Base-by-base conservation (phyloP, 1,140 invertebrate species). In the Drosophila pseudoobscura region DNA sequence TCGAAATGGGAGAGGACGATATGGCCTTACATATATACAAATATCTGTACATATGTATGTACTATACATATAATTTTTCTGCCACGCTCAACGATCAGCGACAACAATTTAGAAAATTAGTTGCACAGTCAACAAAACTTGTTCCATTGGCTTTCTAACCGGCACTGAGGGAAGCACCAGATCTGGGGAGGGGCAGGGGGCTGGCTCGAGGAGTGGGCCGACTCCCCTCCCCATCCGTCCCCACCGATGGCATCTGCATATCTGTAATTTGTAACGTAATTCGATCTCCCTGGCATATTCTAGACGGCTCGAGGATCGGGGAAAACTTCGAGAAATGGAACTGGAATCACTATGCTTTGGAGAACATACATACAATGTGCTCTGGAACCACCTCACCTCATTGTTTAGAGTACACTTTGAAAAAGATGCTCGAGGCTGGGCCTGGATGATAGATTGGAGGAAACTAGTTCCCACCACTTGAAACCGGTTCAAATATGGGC, bases 101-200 rank as follows among this genome's bases (percentile, higher is more conserved):
- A 75, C 72, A 75, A 75, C 76, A 79, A 80, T 74, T 87, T 87
- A 87, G 82, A 87, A 85, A 85, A 85, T 87, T 80, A 80, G 80
- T 85, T 80, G 80, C 80, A 80, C 80, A 84, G 73, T 80, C 66
- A 64, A 70, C 66, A 64, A 85, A 84, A 85, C 80, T 84, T 84
- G 80, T 84, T 84, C 65, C 77, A 84, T 80, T 85, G 80, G 80
- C 80, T 84, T 84, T 84, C 80, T 85, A 85, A 80, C 76, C 72
- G 54, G 35, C 35, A 56, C 39, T 56, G 54, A 43, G 26, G 15
- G 24, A 13, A 39, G 35, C 35, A 69, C 35, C 66, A 69, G 52
- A 69, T 69, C 62, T n/a, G 22, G 43, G 24, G 44, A 31, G 60
- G 17, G 39, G 8, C 1, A 2, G 15, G 13, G 5, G 9, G 17